Evolutionary conservation across 2,888 invertebrate genomes (phyloP).

Genomic region (Antitype chi): DNA sequence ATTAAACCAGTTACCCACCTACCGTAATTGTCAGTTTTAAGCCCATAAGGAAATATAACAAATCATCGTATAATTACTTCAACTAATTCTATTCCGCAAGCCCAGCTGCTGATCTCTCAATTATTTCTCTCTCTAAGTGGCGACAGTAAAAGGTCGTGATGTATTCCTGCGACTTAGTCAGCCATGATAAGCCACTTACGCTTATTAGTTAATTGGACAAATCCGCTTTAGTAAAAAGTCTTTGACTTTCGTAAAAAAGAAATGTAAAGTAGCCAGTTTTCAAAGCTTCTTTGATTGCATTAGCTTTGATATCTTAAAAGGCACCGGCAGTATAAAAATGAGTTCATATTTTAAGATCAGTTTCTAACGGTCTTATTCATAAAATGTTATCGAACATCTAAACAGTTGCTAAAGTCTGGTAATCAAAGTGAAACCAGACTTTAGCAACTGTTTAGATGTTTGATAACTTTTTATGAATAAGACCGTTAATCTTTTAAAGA

Average conservation of each 20-base stretch:
- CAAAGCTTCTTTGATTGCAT: slow-evolving; percentile 1
- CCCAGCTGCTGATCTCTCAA: slow-evolving; percentile 23
- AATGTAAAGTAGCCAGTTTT: not conserved
- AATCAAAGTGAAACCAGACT: no score
- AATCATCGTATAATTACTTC: slow-evolving; percentile 10
- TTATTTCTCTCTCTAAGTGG: slow-evolving; percentile 25
- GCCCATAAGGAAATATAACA: not conserved
- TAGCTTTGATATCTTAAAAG: slow-evolving; percentile 2
- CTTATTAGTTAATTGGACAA: slow-evolving; percentile 40
- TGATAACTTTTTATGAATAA: no score
- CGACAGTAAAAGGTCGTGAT: slow-evolving; percentile 29
- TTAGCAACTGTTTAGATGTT: no score
- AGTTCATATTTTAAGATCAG: not conserved
- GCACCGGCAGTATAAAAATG: not conserved
- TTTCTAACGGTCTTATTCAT: no score
- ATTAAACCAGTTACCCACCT: not conserved
- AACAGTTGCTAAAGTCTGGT: no score
- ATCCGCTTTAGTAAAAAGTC: slow-evolving; percentile 24
- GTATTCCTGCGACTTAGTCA: slow-evolving; percentile 34
- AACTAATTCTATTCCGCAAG: slow-evolving; percentile 32
- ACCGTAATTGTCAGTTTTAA: not conserved
- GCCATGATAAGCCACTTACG: slow-evolving; percentile 35
- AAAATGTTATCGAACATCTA: no score
- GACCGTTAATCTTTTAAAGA: not conserved
- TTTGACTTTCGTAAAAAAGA: slow-evolving; percentile 6